Evolutionary conservation across 2,888 invertebrate genomes (phyloP).

Genomic region (Tipula unca): DNA sequence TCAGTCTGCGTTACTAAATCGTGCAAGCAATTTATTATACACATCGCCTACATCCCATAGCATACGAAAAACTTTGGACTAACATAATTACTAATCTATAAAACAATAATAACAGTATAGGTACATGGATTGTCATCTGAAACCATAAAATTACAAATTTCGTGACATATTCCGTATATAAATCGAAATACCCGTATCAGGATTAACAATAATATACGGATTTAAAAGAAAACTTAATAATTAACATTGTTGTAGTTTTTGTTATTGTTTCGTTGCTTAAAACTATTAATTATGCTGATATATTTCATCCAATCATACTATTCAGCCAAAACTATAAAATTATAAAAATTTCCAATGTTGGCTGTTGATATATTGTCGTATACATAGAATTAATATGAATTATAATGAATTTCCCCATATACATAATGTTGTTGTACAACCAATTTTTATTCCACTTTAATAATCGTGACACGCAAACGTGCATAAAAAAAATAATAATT

Average conservation of each 20-base stretch:
- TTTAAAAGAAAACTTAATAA: too few relatives aligned
- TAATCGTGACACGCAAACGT: background rate
- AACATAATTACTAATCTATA: background rate
- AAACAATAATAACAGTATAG: background rate
- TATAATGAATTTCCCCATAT: background rate
- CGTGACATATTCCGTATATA: background rate
- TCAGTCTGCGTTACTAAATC: too few relatives aligned
- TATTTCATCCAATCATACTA: background rate
- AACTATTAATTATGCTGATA: constrained; percentile 8
- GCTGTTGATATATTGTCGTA: background rate
- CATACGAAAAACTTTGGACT: background rate
- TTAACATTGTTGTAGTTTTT: background rate
- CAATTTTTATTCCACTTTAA: background rate
- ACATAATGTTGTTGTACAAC: background rate
- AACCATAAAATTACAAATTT: background rate
- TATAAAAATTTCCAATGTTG: background rate
- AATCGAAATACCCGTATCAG: background rate
- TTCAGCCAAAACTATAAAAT: background rate
- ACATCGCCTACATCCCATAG: too few relatives aligned
- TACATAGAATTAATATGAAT: background rate
- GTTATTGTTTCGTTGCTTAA: background rate
- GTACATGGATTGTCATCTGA: background rate
- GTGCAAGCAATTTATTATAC: too few relatives aligned
- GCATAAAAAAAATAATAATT: background rate
- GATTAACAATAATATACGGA: background rate